phyloP scores from a whole-genome alignment of 1,140 invertebrate genomes.

The Leptoteleia sp. region DNA sequence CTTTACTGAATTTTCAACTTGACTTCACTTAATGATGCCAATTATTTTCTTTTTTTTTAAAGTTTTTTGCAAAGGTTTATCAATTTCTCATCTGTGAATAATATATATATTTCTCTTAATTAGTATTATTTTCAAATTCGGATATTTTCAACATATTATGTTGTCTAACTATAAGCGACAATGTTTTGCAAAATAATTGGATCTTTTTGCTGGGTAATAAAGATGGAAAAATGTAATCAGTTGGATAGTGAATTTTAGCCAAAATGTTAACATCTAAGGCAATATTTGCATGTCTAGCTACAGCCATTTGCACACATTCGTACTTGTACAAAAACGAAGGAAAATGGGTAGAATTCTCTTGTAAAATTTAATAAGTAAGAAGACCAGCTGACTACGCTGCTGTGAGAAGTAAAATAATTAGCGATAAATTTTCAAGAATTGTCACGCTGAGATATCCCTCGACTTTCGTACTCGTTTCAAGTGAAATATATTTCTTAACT shows the following conservation, averaged over 20 bases:
- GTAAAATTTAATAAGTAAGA: conserved; percentile 53
- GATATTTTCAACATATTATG: too few relatives aligned
- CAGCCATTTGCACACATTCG: conserved; percentile 18
- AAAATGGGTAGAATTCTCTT: conserved; percentile 30
- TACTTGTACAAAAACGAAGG: conserved; percentile 26
- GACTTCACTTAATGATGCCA: too few relatives aligned
- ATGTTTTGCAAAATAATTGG: conserved; percentile 14
- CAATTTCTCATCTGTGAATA: too few relatives aligned
- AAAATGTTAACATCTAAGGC: conserved; percentile 30
- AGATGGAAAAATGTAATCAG: conserved; percentile 20
- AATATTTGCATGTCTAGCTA: conserved; percentile 36
- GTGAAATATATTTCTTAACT: conserved; percentile 41
- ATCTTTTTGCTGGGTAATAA: conserved; percentile 3
- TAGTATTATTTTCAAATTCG: too few relatives aligned
- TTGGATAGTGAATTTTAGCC: conserved; percentile 6
- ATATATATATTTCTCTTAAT: too few relatives aligned
- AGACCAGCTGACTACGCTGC: conserved; percentile 37
- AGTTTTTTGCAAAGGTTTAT: too few relatives aligned
- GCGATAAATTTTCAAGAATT: conserved; percentile 58
- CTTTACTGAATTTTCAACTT: too few relatives aligned
- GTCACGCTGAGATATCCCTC: conserved; percentile 48
- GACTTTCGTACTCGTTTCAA: conserved; percentile 41
- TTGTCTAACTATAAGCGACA: too few relatives aligned
- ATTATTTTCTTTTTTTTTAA: too few relatives aligned
- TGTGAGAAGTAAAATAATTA: conserved; percentile 62